Percentiles rank a stretch among this genome's conserved stretches.
phyloP scores from a whole-genome alignment of 2,888 invertebrate genomes.

The Agrochola litura region DNA sequence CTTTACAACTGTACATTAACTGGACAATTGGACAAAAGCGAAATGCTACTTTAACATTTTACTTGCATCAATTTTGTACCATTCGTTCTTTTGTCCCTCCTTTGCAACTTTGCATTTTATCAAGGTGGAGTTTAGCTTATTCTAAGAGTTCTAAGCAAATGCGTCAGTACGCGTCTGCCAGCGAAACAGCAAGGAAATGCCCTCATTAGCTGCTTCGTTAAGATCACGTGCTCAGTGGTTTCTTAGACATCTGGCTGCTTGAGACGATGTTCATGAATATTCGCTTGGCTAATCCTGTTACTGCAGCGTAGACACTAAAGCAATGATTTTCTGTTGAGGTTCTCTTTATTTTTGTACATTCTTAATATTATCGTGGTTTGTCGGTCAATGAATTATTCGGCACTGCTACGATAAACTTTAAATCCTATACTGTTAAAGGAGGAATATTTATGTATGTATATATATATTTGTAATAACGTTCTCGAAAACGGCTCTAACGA shows the following conservation, averaged over 20 bases:
- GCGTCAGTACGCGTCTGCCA: conserved; percentile 19
- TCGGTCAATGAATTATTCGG: neutral
- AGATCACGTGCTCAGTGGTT: conserved; percentile 57
- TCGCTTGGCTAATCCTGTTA: conserved; percentile 45
- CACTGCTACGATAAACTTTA: neutral
- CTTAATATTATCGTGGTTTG: neutral
- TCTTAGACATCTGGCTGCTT: conserved; percentile 48
- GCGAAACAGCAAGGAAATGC: conserved; percentile 56
- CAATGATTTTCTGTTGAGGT: neutral
- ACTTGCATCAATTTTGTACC: neutral
- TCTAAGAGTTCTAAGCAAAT: conserved; percentile 49
- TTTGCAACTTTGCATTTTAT: neutral
- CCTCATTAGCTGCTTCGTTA: conserved; percentile 45
- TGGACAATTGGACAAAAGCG: neutral
- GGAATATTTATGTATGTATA: too few relatives aligned
- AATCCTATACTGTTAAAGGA: too few relatives aligned
- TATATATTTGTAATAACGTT: too few relatives aligned
- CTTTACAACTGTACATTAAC: neutral
- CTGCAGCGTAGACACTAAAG: neutral
- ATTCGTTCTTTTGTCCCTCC: neutral
- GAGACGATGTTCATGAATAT: conserved; percentile 55
- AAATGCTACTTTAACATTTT: neutral
- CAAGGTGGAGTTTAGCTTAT: conserved; percentile 4
- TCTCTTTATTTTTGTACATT: neutral
- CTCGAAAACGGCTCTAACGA: too few relatives aligned